A percentile compares a stretch with the other conserved stretches of the same genome.
Evolutionary conservation across 1,140 invertebrate species (phyloP).

Genomic region (Probaryconus sp.): DNA sequence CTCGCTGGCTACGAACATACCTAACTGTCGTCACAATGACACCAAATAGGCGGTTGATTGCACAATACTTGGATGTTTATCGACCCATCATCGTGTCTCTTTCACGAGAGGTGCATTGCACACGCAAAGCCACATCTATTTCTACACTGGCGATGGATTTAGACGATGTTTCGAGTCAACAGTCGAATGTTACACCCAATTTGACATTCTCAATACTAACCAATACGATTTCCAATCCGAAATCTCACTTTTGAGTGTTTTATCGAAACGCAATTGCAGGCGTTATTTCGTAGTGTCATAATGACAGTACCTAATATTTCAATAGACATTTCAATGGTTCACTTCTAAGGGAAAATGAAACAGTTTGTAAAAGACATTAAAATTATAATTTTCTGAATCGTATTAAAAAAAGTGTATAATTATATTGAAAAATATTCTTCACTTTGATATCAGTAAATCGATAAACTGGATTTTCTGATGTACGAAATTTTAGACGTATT

Average conservation of each 20-base stretch:
- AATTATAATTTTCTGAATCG: no score
- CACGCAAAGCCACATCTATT: conserved; percentile 57
- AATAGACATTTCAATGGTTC: conserved; percentile 10
- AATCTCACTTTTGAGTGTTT: conserved; percentile 54
- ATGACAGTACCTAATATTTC: no score
- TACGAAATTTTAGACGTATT: conserved; percentile 11
- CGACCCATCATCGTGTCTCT: conserved; percentile 73
- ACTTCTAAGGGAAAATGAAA: no score
- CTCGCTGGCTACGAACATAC: conserved; percentile 48
- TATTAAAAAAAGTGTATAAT: no score
- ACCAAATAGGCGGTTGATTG: conserved; percentile 77
- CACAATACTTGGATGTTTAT: conserved; percentile 76
- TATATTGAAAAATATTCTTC: no score
- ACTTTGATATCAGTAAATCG: no score
- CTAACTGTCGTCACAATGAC: conserved; percentile 74
- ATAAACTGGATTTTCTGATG: neutral
- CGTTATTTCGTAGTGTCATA: conserved; percentile 43
- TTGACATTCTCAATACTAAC: conserved; percentile 70
- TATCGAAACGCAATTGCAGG: conserved; percentile 43
- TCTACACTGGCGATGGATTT: conserved; percentile 51
- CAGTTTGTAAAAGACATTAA: no score
- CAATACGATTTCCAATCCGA: conserved; percentile 59
- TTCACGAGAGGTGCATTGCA: conserved; percentile 54
- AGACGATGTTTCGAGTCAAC: conserved; percentile 68
- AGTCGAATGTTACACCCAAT: conserved; percentile 76